Conservation (phyloP, 2,113 vertebrate genomes). For the Urocynchramus pylzowi region DNA sequence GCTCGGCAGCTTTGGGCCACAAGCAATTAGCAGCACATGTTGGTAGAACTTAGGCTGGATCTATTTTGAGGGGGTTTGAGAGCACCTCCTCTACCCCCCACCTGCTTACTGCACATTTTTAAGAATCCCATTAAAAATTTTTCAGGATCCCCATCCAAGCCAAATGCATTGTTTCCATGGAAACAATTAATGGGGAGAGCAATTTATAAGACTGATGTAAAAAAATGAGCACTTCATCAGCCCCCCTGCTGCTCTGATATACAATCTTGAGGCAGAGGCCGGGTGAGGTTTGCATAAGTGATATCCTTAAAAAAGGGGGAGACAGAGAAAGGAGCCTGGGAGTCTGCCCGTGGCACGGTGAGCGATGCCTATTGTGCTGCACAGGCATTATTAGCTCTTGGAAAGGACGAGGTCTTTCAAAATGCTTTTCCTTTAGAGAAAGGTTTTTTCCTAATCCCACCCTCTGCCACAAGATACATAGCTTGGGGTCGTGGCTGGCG, state of each 20-base stretch:
- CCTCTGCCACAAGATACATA: not conserved
- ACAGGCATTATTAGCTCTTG: constrained; percentile 36
- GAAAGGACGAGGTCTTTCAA: constrained; percentile 43
- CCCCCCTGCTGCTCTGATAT: constrained; percentile 69
- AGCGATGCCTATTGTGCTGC: constrained; percentile 45
- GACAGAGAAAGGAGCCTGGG: not conserved
- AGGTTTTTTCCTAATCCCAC: not conserved
- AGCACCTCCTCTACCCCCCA: not conserved
- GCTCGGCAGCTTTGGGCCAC: constrained; percentile 38
- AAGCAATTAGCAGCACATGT: constrained; percentile 30
- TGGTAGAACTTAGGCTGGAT: constrained; percentile 16
- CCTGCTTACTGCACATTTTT: constrained; percentile 48
- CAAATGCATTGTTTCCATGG: constrained; percentile 81
- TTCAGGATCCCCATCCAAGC: constrained; percentile 71
- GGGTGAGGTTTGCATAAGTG: constrained; percentile 22
- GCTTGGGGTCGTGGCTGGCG: not conserved
- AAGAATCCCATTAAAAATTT: constrained; percentile 74
- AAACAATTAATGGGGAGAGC: constrained; percentile 82
- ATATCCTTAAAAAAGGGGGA: not conserved
- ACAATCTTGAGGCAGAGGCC: constrained; percentile 48
- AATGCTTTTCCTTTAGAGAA: constrained; percentile 30
- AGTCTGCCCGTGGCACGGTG: constrained; percentile 29
- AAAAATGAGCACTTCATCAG: constrained; percentile 74
- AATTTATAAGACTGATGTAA: constrained; percentile 80
- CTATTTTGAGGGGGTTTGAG: not conserved